Evolutionary conservation across 2,888 invertebrate genomes (phyloP), one percentile per base, ranked within the genome.

Genomic region (Lepetodrilus schrolli): DNA sequence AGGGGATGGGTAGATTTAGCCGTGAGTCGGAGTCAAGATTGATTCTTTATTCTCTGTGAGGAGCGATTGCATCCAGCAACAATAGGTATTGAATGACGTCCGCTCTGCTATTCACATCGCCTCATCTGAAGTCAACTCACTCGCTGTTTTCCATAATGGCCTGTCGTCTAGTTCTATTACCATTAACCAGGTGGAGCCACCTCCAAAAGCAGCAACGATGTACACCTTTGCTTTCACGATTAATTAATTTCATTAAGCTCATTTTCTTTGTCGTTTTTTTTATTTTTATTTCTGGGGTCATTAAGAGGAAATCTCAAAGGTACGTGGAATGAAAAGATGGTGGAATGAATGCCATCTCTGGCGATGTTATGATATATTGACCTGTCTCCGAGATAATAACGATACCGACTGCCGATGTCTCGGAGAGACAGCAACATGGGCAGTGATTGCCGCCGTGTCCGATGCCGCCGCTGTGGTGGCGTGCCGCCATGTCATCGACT

Each of bases 231-330:
- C 58, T 30, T 34, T 34, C 58, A 30, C 30, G 26, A 58, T 23
- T 58, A 58, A 58, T 58, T 58, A 58, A 58, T 58, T 58, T 58
- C 30, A 26, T 34, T 58, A 58, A 58, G 30, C 58, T 58, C 58
- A 30, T 26, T 58, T 58, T 58, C 58, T 58, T 58, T 58, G 58
- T 58, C 58, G 30, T 30, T 26, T 30, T 58, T 58, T 58, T 58
- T 58, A n/a, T n/a, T n/a, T n/a, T n/a, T n/a, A n/a, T n/a, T n/a
- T n/a, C n/a, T 3, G 23, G 58, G 26, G 34, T 58, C 58, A 58
- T 58, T 58, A 58, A 34, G 30, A 58, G n/a, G 58, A 58, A 58
- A 30, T 58, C 58, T 30, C 58, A 30, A 34, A 30, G 26, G 58
- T 34, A 2, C n/a, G 17, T 23, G 58, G 30, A 17, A 30, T 58